These are phyloP conservation scores for Metridium senile DNA, from an alignment of 92 coral and sea anemone genomes.

Conservation along the genomic window DNA sequence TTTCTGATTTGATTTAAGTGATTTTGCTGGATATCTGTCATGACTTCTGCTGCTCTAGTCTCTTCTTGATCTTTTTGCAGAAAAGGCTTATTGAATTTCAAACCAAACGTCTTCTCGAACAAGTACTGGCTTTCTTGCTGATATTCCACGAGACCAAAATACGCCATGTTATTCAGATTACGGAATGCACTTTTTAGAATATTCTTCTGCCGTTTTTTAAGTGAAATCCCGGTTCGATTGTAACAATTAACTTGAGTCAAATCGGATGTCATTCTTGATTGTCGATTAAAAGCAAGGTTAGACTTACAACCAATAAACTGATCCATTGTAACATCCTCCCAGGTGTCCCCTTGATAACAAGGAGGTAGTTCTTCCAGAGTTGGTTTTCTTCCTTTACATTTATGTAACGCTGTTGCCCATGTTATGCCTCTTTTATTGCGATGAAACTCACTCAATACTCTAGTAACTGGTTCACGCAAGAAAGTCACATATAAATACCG, in stretches of 20 bases:
- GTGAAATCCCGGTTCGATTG: constrained; percentile 56
- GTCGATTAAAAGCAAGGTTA: constrained; percentile 88
- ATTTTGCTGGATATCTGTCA: constrained; percentile 24
- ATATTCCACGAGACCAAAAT: constrained; percentile 89
- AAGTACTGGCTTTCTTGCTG: constrained; percentile 89
- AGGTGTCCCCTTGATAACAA: constrained; percentile 75
- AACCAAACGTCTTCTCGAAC: constrained; percentile 89
- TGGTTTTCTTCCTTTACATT: constrained; percentile 73
- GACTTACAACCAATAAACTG: constrained; percentile 73
- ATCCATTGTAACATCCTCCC: constrained; percentile 72
- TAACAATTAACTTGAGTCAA: constrained; percentile 79
- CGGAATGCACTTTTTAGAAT: constrained; percentile 80
- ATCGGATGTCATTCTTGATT: constrained; percentile 89
- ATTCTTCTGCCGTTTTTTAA: constrained; percentile 57
- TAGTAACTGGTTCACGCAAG: constrained; percentile 83
- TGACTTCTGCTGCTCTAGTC: constrained; percentile 64
- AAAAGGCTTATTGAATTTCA: constrained; percentile 69
- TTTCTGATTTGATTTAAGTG: constrained; percentile 42
- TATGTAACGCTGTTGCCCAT: constrained; percentile 74
- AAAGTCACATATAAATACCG: constrained; percentile 78
- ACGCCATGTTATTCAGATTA: constrained; percentile 82
- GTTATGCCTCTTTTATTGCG: constrained; percentile 90
- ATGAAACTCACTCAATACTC: constrained; percentile 89
- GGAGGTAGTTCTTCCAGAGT: constrained; percentile 74
- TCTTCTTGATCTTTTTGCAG: constrained; percentile 65